These are phyloP conservation scores for Xenus cinereus DNA, from an alignment of 2,113 vertebrate species.

Conservation along the genomic window DNA sequence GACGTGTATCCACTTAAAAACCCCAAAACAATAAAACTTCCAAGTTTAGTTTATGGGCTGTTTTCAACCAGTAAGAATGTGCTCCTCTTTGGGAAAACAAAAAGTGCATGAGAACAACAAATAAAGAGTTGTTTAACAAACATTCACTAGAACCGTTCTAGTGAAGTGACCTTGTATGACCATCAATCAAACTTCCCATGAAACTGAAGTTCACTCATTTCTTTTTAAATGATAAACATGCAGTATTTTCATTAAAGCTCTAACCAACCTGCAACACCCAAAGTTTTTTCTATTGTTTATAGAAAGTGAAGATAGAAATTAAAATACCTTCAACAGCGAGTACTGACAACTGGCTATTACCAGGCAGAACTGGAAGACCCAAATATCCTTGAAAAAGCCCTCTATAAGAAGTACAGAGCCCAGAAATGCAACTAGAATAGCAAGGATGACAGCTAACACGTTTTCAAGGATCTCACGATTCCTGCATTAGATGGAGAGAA, in stretches of 20 bases:
- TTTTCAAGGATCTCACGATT: constrained; percentile 98
- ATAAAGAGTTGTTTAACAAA: neutral
- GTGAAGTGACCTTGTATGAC: neutral
- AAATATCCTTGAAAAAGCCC: constrained; percentile 97
- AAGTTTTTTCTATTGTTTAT: neutral
- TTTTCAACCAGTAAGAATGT: neutral
- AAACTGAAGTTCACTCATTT: neutral
- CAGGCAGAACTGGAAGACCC: constrained; percentile 99
- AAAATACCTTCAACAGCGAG: constrained; percentile 91
- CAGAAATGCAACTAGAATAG: constrained; percentile 95
- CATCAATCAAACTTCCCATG: neutral
- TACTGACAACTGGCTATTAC: constrained; percentile 99
- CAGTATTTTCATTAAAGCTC: neutral
- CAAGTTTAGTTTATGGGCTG: neutral
- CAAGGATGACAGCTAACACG: constrained; percentile 88
- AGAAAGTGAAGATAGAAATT: neutral
- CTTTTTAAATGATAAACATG: neutral
- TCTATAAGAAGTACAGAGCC: constrained; percentile 94
- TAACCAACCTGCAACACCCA: neutral
- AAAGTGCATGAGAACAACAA: neutral
- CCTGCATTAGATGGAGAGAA: constrained; percentile 62
- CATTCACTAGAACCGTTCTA: neutral
- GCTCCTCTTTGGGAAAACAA: neutral
- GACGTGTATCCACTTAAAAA: neutral
- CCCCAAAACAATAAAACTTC: neutral